Percentiles rank a stretch among this genome's conserved stretches.
Conservation (phyloP, 1,140 invertebrate species). For the Drosophila sp. region DNA sequence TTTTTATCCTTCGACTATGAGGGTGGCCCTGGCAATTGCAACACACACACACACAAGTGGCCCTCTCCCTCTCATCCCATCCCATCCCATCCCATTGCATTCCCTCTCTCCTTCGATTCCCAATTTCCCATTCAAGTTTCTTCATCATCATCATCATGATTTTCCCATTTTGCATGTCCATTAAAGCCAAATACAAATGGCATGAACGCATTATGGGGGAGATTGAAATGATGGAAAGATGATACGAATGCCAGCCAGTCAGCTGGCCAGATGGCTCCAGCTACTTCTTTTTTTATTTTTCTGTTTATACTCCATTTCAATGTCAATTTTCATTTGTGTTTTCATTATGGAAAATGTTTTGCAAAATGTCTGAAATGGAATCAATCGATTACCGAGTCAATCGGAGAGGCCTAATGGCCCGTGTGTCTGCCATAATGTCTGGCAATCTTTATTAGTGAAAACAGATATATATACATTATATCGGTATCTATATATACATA, state of each 20-base stretch:
- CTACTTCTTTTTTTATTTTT: conserved; percentile 3
- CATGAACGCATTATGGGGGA: conserved; percentile 24
- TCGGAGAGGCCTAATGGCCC: conserved; percentile 31
- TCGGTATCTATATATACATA: background rate
- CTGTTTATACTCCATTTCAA: conserved; percentile 61
- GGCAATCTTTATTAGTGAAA: conserved; percentile 48
- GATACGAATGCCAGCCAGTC: background rate
- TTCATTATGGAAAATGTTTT: conserved; percentile 35
- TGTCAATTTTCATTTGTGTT: conserved; percentile 72
- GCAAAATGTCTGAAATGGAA: conserved; percentile 47
- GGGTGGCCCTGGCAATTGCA: conserved; percentile 66
- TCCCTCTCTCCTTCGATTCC: conserved; percentile 26
- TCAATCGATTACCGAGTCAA: conserved; percentile 49
- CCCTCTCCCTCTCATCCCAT: conserved; percentile 8
- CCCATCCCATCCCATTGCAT: conserved; percentile 10
- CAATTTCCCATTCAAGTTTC: conserved; percentile 22
- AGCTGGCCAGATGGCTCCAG: conserved; percentile 52
- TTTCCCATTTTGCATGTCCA: conserved; percentile 63
- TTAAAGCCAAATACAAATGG: conserved; percentile 52
- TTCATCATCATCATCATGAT: conserved; percentile 22
- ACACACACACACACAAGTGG: conserved; percentile 58
- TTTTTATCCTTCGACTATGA: conserved; percentile 51
- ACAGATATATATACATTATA: conserved; percentile 6
- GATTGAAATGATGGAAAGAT: conserved; percentile 33
- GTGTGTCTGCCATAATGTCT: conserved; percentile 59